Evolutionary conservation across 2,888 invertebrate species (phyloP).

Genomic region (Andricus curvator): DNA sequence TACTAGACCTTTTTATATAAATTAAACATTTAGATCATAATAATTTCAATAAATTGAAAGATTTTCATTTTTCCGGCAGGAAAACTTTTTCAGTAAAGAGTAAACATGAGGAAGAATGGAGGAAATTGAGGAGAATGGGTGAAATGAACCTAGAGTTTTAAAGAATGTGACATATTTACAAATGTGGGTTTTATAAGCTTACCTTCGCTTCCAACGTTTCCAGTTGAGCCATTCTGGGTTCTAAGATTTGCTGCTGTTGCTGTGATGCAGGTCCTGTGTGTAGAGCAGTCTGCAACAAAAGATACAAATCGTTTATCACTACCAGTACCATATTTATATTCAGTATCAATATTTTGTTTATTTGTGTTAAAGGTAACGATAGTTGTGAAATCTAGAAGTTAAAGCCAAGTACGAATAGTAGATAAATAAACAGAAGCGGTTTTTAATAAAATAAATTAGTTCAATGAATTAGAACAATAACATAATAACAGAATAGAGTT

Average conservation of each 20-base stretch:
- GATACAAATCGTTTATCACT: not conserved
- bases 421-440: too few species aligned
- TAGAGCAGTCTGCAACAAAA: slow-evolving; percentile 70
- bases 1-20: too few species aligned
- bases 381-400: too few species aligned
- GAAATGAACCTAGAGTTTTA: not conserved
- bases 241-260: slow-evolving; percentile 69
- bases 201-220: slow-evolving; percentile 90
- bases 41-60: too few species aligned
- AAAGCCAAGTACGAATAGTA: too few species aligned
- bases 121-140: not conserved
- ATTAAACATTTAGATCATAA: too few species aligned
- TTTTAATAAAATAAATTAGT: too few species aligned
- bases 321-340: not conserved
- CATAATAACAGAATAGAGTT: too few species aligned
- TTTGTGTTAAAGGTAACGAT: too few species aligned
- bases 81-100: not conserved
- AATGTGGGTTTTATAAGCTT: slow-evolving; percentile 55
- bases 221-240: slow-evolving; percentile 85
- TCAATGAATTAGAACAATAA: too few species aligned
- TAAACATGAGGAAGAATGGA: not conserved
- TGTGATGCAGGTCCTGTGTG: slow-evolving; percentile 65
- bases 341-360: too few species aligned
- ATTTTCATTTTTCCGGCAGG: too few species aligned
- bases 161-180: not conserved